Evolutionary conservation across 2,797 vertebrate species (phyloP).

Genomic region (Lophius americanus): DNA sequence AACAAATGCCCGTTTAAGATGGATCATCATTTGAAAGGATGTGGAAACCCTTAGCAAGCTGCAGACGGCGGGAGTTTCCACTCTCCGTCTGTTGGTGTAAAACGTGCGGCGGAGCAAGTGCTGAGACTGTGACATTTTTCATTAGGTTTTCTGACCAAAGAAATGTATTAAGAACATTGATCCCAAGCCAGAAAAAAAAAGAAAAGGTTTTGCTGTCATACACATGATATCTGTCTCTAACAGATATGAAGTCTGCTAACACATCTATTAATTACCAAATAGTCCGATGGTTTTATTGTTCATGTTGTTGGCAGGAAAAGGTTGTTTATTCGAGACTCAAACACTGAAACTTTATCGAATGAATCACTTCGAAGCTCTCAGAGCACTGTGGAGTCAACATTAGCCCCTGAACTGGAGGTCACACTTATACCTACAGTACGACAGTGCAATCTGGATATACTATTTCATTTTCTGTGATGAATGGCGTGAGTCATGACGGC

Average conservation of each 20-base stretch:
- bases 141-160: neutral
- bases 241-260: slow-evolving; percentile 41
- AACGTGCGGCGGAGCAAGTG: neutral
- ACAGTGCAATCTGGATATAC: slow-evolving; percentile 34
- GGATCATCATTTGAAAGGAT: slow-evolving; percentile 42
- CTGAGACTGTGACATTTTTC: slow-evolving; percentile 28
- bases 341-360: slow-evolving; percentile 44
- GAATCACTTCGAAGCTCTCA: slow-evolving; percentile 25
- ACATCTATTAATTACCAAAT: slow-evolving; percentile 26
- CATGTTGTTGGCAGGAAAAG: slow-evolving; percentile 32
- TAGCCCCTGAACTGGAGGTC: slow-evolving; percentile 41
- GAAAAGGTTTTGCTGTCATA: slow-evolving; percentile 26
- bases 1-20: slow-evolving; percentile 61
- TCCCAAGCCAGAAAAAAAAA: slow-evolving; percentile 45
- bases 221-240: slow-evolving; percentile 40
- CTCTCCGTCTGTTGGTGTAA: slow-evolving; percentile 32
- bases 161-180: neutral
- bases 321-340: slow-evolving; percentile 52
- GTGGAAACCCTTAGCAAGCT: slow-evolving; percentile 48
- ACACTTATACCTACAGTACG: slow-evolving; percentile 26
- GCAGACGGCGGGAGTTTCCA: slow-evolving; percentile 53
- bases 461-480: slow-evolving; percentile 61
- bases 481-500: slow-evolving; percentile 56
- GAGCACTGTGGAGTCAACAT: slow-evolving; percentile 54
- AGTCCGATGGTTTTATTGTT: slow-evolving; percentile 54